These are phyloP conservation scores for Malaclemys terrapin DNA, from an alignment of 2,113 vertebrate genomes.

Conservation along the genomic window DNA sequence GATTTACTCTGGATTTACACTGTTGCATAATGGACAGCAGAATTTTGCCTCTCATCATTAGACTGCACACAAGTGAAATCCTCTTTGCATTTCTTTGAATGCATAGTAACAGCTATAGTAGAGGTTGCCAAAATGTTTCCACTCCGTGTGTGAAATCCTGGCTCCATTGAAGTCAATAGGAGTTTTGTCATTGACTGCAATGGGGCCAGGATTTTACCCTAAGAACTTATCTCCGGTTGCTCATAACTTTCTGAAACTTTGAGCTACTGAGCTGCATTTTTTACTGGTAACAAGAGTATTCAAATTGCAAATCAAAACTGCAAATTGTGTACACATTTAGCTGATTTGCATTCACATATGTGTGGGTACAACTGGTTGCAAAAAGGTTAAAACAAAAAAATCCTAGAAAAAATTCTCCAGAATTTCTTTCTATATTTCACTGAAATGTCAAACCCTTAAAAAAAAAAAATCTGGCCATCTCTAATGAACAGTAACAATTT, in stretches of 20 bases:
- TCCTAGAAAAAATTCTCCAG: not conserved
- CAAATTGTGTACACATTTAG: fast-evolving
- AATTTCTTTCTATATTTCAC: not conserved
- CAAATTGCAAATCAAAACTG: not conserved
- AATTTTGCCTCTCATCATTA: not conserved
- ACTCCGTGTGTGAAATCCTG: not conserved
- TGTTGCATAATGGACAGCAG: not conserved
- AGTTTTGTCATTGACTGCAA: not conserved
- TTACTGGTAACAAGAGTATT: not conserved
- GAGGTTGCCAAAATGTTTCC: not conserved
- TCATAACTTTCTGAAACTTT: not conserved
- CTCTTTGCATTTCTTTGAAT: not conserved
- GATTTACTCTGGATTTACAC: not conserved
- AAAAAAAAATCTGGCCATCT: not conserved
- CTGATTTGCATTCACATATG: not conserved
- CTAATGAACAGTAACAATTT: not conserved
- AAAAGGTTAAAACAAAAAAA: not conserved
- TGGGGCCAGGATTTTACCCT: not conserved
- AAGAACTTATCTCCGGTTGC: not conserved
- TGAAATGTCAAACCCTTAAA: not conserved
- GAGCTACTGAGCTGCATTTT: not conserved
- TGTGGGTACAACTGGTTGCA: not conserved
- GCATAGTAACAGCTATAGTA: not conserved
- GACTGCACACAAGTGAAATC: fast-evolving
- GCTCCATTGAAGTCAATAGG: fast-evolving